These are phyloP conservation scores for Loripinus fragilis DNA, from an alignment of 2,888 invertebrate species.

Conservation along the genomic window DNA sequence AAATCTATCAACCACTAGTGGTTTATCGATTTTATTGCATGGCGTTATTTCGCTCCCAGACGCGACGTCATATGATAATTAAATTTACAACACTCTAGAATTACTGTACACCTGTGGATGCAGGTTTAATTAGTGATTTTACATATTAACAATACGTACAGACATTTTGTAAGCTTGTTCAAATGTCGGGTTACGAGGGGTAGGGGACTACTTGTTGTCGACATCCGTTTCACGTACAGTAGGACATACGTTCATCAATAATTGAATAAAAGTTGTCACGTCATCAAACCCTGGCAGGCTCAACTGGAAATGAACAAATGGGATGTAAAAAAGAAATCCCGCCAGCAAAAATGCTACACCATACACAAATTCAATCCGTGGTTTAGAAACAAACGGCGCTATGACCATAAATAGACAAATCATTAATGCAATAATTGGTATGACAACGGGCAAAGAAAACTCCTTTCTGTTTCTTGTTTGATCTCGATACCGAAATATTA, in stretches of 20 bases:
- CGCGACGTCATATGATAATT: too few relatives aligned
- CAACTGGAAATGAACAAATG: neutral
- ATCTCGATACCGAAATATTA: neutral
- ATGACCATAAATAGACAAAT: neutral
- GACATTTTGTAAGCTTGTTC: too few relatives aligned
- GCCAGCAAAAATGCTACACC: neutral
- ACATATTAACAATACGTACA: too few relatives aligned
- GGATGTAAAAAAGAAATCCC: neutral
- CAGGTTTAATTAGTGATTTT: too few relatives aligned
- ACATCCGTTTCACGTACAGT: neutral
- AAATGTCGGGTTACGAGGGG: too few relatives aligned
- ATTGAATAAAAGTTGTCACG: neutral
- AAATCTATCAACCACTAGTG: too few relatives aligned
- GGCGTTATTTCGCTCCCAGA: too few relatives aligned
- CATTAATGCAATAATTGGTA: slow-evolving; percentile 12
- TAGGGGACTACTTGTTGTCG: neutral
- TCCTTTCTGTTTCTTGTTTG: neutral
- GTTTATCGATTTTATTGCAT: too few relatives aligned
- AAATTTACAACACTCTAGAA: too few relatives aligned
- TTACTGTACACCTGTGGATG: too few relatives aligned
- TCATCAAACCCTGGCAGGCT: neutral
- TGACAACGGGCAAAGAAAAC: neutral
- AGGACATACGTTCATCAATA: neutral
- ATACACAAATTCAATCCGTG: neutral
- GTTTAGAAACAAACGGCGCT: neutral